Evolutionary conservation across 2,113 vertebrate species (phyloP), one percentile per base, ranked within the genome.

Genomic region (Benitochromis conjunctus): DNA sequence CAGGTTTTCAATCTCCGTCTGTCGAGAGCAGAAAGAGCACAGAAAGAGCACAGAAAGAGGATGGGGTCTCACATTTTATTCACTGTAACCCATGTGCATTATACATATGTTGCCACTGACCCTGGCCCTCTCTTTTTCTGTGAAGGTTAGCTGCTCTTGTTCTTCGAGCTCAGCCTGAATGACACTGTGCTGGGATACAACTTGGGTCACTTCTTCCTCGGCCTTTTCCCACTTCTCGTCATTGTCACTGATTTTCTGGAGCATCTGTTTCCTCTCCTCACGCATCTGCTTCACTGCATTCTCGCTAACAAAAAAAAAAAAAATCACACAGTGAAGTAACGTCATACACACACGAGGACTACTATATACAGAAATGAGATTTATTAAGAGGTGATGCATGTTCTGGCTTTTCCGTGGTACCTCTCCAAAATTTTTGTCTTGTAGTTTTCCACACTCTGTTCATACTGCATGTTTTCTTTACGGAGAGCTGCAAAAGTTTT

Each of bases 171-270:
- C 94, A 21, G 19, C 57, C 89, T 82, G 96, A 57, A 82, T 91
- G 82, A 94, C 21, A 46, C 90, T 82, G 88, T 95, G 96, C 71
- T 87, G 1, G 31, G 90, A 80, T 53, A 90, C 91, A 74, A 95
- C 71, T 3, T 87, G 84, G 89, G 91, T 94, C 81, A 96, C 76
- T 58, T 97, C 95, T 43, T 91, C 94, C 86, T 93, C 93, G 57
- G 96, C 87, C 38, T 92, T 84, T 93, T 93, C 93, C 92, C 95
- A 90, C 85, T 94, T 90, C 8, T 94, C 85, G 51, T 97, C 95
- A 86, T 96, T 94, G 90, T 94, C 86, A 81, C 7, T 26, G 48
- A 96, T 95, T 86, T 84, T 83, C 92, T 94, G 93, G 34, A 91
- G 21, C 86, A 97, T 94, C 81, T 85, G 89, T 84, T 91, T 91